These are phyloP conservation scores for Phycodurus eques DNA, from an alignment of 2,113 vertebrate species.

Conservation along the genomic window DNA sequence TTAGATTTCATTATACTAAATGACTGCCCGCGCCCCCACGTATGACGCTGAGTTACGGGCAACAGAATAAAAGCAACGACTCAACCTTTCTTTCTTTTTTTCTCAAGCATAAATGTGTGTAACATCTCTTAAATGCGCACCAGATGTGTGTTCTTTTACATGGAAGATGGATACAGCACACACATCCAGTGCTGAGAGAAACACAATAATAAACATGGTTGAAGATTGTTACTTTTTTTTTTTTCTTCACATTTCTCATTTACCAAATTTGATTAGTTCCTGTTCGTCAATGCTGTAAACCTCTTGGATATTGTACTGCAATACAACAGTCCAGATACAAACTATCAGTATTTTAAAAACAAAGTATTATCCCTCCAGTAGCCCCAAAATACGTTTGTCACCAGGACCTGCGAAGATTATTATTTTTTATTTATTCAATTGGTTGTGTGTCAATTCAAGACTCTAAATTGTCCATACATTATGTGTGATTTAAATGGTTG, in stretches of 20 bases:
- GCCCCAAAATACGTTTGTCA: background rate
- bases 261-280: background rate
- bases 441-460: too few species aligned
- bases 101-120: background rate
- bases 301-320: too few species aligned
- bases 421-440: too few species aligned
- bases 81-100: slow-evolving; percentile 2
- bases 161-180: background rate
- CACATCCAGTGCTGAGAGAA: background rate
- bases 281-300: background rate
- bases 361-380: background rate
- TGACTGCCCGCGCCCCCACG: background rate
- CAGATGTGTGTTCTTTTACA: slow-evolving; percentile 3
- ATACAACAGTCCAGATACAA: background rate
- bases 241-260: background rate
- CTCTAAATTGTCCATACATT: too few species aligned
- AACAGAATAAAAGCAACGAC: background rate
- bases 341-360: background rate
- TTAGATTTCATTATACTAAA: background rate
- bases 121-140: background rate
- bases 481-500: too few species aligned
- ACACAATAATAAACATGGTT: background rate
- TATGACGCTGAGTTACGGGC: background rate
- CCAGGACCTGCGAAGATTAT: background rate
- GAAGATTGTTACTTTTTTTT: background rate